Base-by-base conservation (phyloP, 2,888 invertebrate species). In the Eulithis prunata region DNA sequence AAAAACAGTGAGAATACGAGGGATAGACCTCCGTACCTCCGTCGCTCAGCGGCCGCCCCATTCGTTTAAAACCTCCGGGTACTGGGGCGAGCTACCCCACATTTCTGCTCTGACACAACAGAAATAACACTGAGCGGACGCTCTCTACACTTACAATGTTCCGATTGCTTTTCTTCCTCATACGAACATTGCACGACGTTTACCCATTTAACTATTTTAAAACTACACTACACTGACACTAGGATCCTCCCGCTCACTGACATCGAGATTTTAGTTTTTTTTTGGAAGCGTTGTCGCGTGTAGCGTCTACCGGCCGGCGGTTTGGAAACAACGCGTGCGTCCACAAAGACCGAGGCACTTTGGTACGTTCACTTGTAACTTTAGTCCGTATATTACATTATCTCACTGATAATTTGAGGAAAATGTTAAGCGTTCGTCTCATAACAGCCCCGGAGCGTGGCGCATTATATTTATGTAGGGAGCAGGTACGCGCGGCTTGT, bases 261-360 rank as follows among this genome's bases (percentile, higher is more conserved):
- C 91, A 92, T 91, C 84, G 86, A 85, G 85, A 84, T 81, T 82
- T 82, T 83, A 68, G 72, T 82, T 83, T 87, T 87, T 89, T 87
- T 86, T 85, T 82, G 81, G 83, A 80, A 85, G 87, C 88, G 87
- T 84, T 85, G 87, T 88, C 95, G 82, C 95, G 95, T 82, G 95
- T 94, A 63, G 95, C 95, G 86, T 87, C 85, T 82, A 86, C 90
- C 94, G 89, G 97, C 97, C 80, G 96, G 96, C 71, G 96, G 96
- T 61, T 71, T 60, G n/a, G 66, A 68, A 69, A 67, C 71, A 66
- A 69, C 78, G 78, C 78, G 77, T 77, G 78, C 78, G 78, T 71
- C 60, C 75, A 70, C 75, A 70, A 74, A 95, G 95, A 70, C 94
- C 94, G 65, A 64, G 70, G 95, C 95, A 77, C 89, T 80, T 80